These are phyloP conservation scores for Phalacrocorax pelagicus DNA, from an alignment of 2,113 vertebrate species.

Conservation along the genomic window DNA sequence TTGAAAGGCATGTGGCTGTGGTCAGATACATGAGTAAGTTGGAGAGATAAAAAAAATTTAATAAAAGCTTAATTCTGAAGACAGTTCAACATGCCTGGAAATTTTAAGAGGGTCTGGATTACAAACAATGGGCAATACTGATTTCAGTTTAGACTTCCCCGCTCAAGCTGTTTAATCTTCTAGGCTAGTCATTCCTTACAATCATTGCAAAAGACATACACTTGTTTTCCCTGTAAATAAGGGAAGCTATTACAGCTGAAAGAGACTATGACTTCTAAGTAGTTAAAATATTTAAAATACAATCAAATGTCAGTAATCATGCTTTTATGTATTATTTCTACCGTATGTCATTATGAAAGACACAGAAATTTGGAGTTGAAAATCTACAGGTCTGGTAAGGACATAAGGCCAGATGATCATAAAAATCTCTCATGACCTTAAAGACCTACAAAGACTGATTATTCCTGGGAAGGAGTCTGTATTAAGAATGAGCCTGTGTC, in stretches of 20 bases:
- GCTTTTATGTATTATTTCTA: not conserved
- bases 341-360: not conserved
- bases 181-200: not conserved
- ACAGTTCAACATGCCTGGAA: not conserved
- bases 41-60: not conserved
- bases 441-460: not conserved
- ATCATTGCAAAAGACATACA: not conserved
- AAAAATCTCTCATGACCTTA: not conserved
- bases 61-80: not conserved
- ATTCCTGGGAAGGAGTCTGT: not conserved
- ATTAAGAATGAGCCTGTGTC: not conserved
- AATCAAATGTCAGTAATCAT: not conserved
- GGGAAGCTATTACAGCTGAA: not conserved
- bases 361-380: not conserved
- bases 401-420: not conserved
- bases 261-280: not conserved
- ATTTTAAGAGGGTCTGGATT: not conserved
- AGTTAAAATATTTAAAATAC: not conserved
- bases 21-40: not conserved
- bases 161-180: not conserved
- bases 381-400: not conserved
- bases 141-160: not conserved
- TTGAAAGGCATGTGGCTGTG: not conserved
- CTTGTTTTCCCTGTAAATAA: not conserved
- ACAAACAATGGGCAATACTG: not conserved